A percentile compares a stretch with the other conserved stretches of the same genome.
Conservation (phyloP, 2,113 vertebrate species). For the Malurus melanocephalus region DNA sequence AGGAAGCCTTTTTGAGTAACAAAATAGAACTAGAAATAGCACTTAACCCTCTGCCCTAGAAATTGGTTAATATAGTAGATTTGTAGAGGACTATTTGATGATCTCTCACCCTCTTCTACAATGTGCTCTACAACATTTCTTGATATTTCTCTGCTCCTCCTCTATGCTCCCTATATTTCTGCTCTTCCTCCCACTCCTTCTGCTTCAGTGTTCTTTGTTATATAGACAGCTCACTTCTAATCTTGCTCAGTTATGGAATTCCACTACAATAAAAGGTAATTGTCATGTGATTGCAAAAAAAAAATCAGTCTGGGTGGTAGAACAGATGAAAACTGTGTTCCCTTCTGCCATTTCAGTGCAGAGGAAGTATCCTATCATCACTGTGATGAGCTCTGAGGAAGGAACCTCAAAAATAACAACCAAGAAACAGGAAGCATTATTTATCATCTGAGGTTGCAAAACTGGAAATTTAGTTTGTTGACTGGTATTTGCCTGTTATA, state of each 20-base stretch:
- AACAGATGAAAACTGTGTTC: neutral
- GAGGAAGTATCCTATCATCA: neutral
- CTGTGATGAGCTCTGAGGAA: neutral
- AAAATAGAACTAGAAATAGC: conserved; percentile 50
- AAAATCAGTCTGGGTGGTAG: neutral
- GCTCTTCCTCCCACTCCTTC: conserved; percentile 37
- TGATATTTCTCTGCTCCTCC: conserved; percentile 45
- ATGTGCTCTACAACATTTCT: conserved; percentile 8
- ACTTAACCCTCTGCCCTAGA: conserved; percentile 55
- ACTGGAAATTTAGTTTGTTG: neutral
- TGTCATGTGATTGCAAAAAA: neutral
- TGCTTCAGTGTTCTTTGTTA: conserved; percentile 24
- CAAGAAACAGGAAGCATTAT: neutral
- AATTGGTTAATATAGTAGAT: conserved; percentile 54
- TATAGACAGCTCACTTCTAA: conserved; percentile 33
- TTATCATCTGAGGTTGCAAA: neutral
- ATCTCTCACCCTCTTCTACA: conserved; percentile 23
- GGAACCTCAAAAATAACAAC: neutral
- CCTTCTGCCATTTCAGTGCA: neutral
- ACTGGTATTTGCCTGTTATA: neutral
- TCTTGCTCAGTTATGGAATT: conserved; percentile 43
- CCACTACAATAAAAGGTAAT: conserved; percentile 2
- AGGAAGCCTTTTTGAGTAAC: conserved; percentile 38
- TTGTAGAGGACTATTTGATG: conserved; percentile 40
- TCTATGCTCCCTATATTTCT: conserved; percentile 22